Evolutionary conservation across 2,888 invertebrate genomes (phyloP).

Genomic region (Cybosia mesomella): DNA sequence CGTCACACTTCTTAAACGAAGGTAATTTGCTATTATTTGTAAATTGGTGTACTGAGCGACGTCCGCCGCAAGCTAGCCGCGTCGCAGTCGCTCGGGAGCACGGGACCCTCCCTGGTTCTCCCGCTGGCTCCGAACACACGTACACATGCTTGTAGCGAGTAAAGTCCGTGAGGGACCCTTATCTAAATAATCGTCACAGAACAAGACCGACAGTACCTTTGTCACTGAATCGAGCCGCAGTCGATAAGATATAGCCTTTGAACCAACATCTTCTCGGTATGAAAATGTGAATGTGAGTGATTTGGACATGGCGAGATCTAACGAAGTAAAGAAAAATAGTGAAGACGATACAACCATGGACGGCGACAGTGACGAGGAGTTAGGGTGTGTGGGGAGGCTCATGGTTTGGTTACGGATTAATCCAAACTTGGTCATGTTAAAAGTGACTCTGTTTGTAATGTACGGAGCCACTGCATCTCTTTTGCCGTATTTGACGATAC

Average conservation of each 20-base stretch:
- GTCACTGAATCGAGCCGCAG: slow-evolving; percentile 72
- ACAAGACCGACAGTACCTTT: slow-evolving; percentile 61
- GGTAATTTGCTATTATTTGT: slow-evolving; percentile 87
- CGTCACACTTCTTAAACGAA: slow-evolving; percentile 86
- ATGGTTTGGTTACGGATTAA: slow-evolving; percentile 88
- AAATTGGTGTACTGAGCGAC: slow-evolving; percentile 83
- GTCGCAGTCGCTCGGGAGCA: slow-evolving; percentile 79
- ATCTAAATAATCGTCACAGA: slow-evolving; percentile 74
- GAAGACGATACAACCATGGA: slow-evolving; percentile 82
- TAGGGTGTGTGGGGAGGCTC: slow-evolving; percentile 77
- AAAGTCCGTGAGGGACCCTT: slow-evolving; percentile 57
- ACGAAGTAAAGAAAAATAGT: slow-evolving; percentile 78
- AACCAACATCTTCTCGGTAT: slow-evolving; percentile 67
- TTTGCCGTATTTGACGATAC: slow-evolving; percentile 94
- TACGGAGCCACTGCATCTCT: slow-evolving; percentile 95
- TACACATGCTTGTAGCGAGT: slow-evolving; percentile 35
- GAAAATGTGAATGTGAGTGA: slow-evolving; percentile 69
- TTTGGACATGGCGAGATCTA: slow-evolving; percentile 72
- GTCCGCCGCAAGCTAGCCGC: slow-evolving; percentile 74
- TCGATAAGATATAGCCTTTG: slow-evolving; percentile 81
- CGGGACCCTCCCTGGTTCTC: slow-evolving; percentile 74
- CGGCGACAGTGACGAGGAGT: slow-evolving; percentile 73
- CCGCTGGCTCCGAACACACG: slow-evolving; percentile 64
- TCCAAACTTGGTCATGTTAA: slow-evolving; percentile 92
- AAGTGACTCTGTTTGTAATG: slow-evolving; percentile 93